Percentiles rank a stretch among this genome's conserved stretches.
Conservation (phyloP, 2,888 invertebrate species). For the Cephonodes hylas region DNA sequence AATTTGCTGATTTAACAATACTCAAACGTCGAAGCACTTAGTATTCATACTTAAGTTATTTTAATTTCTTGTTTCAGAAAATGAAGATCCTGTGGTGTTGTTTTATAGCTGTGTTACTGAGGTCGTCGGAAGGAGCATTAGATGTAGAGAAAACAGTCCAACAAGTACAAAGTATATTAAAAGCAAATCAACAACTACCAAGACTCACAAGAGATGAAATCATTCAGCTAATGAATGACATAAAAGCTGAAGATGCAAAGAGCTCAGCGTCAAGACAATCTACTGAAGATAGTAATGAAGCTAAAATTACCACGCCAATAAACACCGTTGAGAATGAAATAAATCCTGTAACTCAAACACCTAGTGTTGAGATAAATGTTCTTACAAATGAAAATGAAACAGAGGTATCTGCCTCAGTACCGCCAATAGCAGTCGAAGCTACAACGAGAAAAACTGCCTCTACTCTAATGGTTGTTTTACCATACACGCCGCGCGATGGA, state of each 20-base stretch:
- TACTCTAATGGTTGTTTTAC: slow-evolving; percentile 84
- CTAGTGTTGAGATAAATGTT: slow-evolving; percentile 32
- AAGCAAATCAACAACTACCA: slow-evolving; percentile 82
- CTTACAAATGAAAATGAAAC: slow-evolving; percentile 28
- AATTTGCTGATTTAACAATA: not conserved
- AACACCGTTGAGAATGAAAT: slow-evolving; percentile 55
- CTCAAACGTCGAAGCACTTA: too few species aligned
- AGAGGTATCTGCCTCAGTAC: slow-evolving; percentile 23
- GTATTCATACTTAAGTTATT: not conserved
- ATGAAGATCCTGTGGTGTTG: slow-evolving; percentile 65
- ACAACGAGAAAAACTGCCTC: slow-evolving; percentile 53
- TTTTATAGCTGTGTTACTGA: slow-evolving; percentile 43
- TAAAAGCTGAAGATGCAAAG: slow-evolving; percentile 78
- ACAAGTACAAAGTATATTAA: slow-evolving; percentile 84
- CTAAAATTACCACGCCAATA: slow-evolving; percentile 35
- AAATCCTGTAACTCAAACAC: slow-evolving; percentile 29
- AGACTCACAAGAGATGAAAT: slow-evolving; percentile 84
- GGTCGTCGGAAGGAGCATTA: slow-evolving; percentile 49
- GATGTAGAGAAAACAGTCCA: slow-evolving; percentile 83
- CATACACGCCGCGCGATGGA: slow-evolving; percentile 81
- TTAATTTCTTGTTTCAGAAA: slow-evolving; percentile 53
- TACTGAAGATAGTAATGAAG: slow-evolving; percentile 35
- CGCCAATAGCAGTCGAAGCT: slow-evolving; percentile 40
- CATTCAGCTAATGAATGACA: slow-evolving; percentile 84
- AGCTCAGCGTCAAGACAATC: slow-evolving; percentile 46